These are phyloP conservation scores for Liposcelis brunnea DNA, from an alignment of 2,888 invertebrate species.

Conservation along the genomic window DNA sequence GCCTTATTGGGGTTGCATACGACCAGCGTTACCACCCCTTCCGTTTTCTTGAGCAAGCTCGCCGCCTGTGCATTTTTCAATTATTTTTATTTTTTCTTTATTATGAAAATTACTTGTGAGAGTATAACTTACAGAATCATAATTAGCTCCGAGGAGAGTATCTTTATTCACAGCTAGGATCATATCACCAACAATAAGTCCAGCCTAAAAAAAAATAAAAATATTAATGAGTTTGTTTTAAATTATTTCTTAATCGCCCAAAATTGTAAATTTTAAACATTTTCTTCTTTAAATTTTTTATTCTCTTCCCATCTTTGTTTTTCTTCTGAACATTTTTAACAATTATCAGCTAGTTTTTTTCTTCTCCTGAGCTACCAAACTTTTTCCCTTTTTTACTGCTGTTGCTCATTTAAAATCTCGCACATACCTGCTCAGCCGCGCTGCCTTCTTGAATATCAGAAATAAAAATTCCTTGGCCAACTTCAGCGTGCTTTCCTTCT, in stretches of 20 bases:
- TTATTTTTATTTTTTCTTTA: too few species aligned
- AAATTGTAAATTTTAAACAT: too few species aligned
- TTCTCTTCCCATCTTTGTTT: too few species aligned
- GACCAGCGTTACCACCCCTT: constrained; percentile 67
- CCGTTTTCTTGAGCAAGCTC: constrained; percentile 64
- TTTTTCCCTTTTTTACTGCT: too few species aligned
- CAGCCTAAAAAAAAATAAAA: constrained; percentile 72
- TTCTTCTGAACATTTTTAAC: too few species aligned
- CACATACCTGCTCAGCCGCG: constrained; percentile 59
- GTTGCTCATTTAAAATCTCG: background rate
- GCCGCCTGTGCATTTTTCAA: constrained; percentile 65
- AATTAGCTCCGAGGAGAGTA: constrained; percentile 67
- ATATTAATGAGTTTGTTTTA: constrained; percentile 13
- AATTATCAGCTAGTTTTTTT: too few species aligned
- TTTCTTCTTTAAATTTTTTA: too few species aligned
- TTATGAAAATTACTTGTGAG: background rate
- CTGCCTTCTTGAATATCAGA: constrained; percentile 85
- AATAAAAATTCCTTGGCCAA: constrained; percentile 82
- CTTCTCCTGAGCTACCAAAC: too few species aligned
- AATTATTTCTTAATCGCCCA: too few species aligned
- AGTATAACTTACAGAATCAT: constrained; percentile 52
- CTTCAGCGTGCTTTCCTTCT: constrained; percentile 81
- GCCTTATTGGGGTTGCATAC: constrained; percentile 73
- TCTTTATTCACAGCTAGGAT: constrained; percentile 91
- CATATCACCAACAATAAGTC: constrained; percentile 93